These are phyloP conservation scores for Mionectes olivaceus DNA, from an alignment of 2,797 vertebrate genomes.

Conservation along the genomic window DNA sequence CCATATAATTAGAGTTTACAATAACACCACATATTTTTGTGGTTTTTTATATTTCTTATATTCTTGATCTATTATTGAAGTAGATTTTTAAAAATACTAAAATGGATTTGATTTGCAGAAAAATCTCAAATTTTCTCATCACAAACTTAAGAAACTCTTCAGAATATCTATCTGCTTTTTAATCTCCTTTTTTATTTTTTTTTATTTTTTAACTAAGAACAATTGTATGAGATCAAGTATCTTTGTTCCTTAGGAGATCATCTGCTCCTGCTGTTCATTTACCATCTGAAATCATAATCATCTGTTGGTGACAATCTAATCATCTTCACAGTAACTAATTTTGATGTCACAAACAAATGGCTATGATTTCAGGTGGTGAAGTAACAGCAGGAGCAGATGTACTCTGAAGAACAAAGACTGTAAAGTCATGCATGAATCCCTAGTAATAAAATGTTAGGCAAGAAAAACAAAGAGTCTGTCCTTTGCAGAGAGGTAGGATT, in stretches of 20 bases:
- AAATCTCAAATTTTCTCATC: neutral
- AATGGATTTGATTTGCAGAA: neutral
- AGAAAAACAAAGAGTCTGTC: constrained; percentile 58
- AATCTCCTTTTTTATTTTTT: neutral
- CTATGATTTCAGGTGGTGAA: constrained; percentile 78
- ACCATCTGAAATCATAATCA: constrained; percentile 75
- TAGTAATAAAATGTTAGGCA: constrained; percentile 64
- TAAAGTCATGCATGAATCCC: constrained; percentile 42
- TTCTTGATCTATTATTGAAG: neutral
- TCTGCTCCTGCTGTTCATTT: constrained; percentile 71
- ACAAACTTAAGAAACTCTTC: neutral
- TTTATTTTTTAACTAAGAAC: neutral
- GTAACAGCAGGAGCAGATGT: constrained; percentile 76
- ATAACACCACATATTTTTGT: neutral
- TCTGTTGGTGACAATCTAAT: constrained; percentile 70
- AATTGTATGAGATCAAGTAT: constrained; percentile 51
- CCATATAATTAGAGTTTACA: neutral
- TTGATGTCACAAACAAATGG: constrained; percentile 70
- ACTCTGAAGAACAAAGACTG: constrained; percentile 69
- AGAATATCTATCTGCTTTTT: constrained; percentile 1
- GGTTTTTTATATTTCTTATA: neutral
- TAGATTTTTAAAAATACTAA: neutral
- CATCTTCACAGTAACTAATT: constrained; percentile 69
- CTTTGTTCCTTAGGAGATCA: constrained; percentile 67
- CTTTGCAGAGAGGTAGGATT: constrained; percentile 15